Percentiles rank a stretch among this genome's conserved stretches.
Conservation (phyloP, 1,140 invertebrate genomes). For the Tachypleus tridentatus region DNA sequence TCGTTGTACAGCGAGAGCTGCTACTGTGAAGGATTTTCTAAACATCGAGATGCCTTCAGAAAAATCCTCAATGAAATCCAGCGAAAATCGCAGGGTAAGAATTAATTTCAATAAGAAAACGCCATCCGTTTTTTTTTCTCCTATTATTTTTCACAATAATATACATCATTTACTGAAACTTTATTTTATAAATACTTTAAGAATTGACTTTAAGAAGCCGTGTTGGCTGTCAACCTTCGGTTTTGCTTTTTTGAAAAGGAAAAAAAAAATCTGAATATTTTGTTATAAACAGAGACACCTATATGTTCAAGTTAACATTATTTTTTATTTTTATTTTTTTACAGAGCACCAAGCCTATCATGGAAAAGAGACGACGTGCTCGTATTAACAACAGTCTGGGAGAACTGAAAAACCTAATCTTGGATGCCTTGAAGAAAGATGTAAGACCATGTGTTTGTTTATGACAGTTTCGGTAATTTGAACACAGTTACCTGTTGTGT, state of each 20-base stretch:
- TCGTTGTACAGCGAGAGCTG: too few species aligned
- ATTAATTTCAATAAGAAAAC: background rate
- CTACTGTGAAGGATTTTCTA: background rate
- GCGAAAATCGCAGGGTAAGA: constrained; percentile 19
- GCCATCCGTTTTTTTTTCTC: background rate
- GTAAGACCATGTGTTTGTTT: constrained; percentile 9
- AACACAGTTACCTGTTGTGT: background rate
- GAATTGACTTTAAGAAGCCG: constrained; percentile 4
- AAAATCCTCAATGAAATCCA: constrained; percentile 12
- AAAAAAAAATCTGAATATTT: too few species aligned
- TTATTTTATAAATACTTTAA: constrained; percentile 1
- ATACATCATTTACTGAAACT: constrained; percentile 2
- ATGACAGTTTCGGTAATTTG: background rate
- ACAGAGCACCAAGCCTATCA: constrained; percentile 82
- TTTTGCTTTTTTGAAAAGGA: background rate
- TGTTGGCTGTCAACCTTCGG: background rate
- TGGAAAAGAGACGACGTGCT: constrained; percentile 75
- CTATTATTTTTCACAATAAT: background rate
- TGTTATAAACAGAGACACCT: too few species aligned
- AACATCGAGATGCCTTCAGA: constrained; percentile 14
- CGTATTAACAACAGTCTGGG: constrained; percentile 77
- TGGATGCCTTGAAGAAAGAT: constrained; percentile 78
- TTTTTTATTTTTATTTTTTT: constrained; percentile 36
- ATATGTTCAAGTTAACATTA: too few species aligned
- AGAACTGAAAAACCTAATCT: constrained; percentile 66